Base-by-base conservation (phyloP, 1,140 invertebrate species). In the Hydropsyche tenuis region DNA sequence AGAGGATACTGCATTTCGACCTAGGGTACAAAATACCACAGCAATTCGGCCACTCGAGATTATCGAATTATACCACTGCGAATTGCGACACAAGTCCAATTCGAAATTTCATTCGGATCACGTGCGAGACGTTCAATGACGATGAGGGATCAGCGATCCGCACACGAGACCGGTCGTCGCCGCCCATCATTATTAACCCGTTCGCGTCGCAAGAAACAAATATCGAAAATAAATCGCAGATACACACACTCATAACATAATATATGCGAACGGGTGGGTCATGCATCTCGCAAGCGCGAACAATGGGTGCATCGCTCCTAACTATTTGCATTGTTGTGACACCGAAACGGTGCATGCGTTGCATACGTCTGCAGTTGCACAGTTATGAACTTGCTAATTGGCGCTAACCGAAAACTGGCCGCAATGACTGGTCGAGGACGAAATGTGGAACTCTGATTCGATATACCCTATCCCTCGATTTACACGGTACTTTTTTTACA, bases 261-360 rank as follows among this genome's bases (percentile, higher is more conserved):
- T 9, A 9, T 37, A 37, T 37, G 30, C 20, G n/a, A 53, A 53
- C 48, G 48, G 48, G 20, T 16, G 48, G 20, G 48, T 53, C 9
- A 53, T 53, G 48, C 48, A 53, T 53, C 20, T 53, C 48, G 48
- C 48, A 6, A 16, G n/a, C 48, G 48, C 48, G n/a, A 53, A 53
- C 48, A 20, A 53, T 53, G 20, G 48, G 7, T 20, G 48, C n/a
- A 53, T 53, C 48, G 48, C 20, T 53, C 48, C 9, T 37, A 20
- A 53, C 48, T 18, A 53, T 53, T 53, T 20, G 48, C 16, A 53
- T 53, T 53, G 48, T 53, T 53, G 46, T 53, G 48, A 53, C 9
- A 53, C 5, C 48, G 16, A 37, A 37, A 18, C 48, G 48, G n/a
- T 18, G n/a, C 48, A 18, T 16, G 48, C 48, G 48, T 18, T 20